These are phyloP conservation scores for Chroicocephalus ridibundus DNA, from an alignment of 2,113 vertebrate genomes.

Conservation along the genomic window DNA sequence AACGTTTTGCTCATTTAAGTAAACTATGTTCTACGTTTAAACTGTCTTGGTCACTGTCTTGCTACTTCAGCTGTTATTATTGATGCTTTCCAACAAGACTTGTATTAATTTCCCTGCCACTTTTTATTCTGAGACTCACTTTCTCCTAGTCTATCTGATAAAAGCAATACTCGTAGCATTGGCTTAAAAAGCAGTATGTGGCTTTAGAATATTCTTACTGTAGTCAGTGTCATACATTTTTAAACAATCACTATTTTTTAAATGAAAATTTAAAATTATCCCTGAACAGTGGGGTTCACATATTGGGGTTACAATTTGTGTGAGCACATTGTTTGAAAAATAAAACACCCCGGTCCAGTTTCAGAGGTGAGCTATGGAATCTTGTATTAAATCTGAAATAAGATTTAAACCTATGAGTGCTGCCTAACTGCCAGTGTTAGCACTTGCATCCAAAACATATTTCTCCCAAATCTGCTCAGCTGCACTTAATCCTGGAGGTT, in stretches of 20 bases:
- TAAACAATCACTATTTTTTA: not conserved
- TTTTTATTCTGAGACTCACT: not conserved
- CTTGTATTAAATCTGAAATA: not conserved
- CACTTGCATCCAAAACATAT: not conserved
- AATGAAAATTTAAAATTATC: not conserved
- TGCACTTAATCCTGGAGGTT: not conserved
- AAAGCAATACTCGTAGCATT: not conserved
- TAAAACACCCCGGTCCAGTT: not conserved
- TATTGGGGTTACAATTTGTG: not conserved
- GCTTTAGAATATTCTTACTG: not conserved
- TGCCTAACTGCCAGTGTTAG: not conserved
- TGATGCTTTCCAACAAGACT: not conserved
- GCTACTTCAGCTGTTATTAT: not conserved
- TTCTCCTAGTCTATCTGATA: not conserved
- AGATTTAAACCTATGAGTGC: fast-evolving
- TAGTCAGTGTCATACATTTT: not conserved
- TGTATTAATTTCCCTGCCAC: not conserved
- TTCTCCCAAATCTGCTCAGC: not conserved
- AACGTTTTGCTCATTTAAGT: not conserved
- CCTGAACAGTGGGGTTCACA: not conserved
- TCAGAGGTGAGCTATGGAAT: not conserved
- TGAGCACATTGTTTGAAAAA: not conserved
- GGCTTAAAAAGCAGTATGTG: not conserved
- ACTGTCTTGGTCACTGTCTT: not conserved
- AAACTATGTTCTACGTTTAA: not conserved